phyloP scores from a whole-genome alignment of 1,140 invertebrate species.

The Sminthurides bifidus region DNA sequence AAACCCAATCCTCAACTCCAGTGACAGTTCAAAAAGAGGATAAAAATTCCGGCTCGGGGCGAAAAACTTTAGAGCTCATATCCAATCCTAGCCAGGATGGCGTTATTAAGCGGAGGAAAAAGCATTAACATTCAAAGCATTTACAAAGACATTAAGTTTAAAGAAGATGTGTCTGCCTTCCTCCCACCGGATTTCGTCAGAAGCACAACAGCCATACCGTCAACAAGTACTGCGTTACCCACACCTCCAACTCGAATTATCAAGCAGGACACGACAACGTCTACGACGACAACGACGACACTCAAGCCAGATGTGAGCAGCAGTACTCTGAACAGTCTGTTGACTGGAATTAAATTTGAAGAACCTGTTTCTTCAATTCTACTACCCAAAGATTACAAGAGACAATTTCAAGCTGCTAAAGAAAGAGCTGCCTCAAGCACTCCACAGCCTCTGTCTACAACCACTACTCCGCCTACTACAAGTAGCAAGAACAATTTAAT shows the following conservation, averaged over 20 bases:
- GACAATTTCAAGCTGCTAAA: background rate
- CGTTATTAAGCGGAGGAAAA: background rate
- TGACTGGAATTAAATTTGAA: constrained; percentile 37
- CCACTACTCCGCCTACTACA: background rate
- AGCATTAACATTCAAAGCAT: background rate
- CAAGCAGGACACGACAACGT: constrained; percentile 9
- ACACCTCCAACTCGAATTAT: too few relatives aligned
- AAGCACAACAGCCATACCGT: constrained; percentile 2
- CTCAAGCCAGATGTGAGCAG: constrained; percentile 39
- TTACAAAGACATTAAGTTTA: constrained; percentile 12
- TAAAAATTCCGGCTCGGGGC: too few relatives aligned
- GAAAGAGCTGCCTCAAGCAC: constrained; percentile 33
- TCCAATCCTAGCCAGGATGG: constrained; percentile 6
- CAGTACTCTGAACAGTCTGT: constrained; percentile 47
- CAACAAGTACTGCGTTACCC: constrained; percentile 20
- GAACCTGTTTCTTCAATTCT: constrained; percentile 38
- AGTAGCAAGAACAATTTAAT: constrained; percentile 20
- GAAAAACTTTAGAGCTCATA: background rate
- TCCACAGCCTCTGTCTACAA: background rate
- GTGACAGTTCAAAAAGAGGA: too few relatives aligned
- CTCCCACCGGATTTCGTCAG: constrained; percentile 47
- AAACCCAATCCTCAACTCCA: too few relatives aligned
- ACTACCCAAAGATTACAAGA: constrained; percentile 21
- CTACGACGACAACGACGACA: constrained; percentile 34
- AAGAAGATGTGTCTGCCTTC: constrained; percentile 43